phyloP scores from a whole-genome alignment of 2,113 vertebrate species.

The Nesoenas mayeri region DNA sequence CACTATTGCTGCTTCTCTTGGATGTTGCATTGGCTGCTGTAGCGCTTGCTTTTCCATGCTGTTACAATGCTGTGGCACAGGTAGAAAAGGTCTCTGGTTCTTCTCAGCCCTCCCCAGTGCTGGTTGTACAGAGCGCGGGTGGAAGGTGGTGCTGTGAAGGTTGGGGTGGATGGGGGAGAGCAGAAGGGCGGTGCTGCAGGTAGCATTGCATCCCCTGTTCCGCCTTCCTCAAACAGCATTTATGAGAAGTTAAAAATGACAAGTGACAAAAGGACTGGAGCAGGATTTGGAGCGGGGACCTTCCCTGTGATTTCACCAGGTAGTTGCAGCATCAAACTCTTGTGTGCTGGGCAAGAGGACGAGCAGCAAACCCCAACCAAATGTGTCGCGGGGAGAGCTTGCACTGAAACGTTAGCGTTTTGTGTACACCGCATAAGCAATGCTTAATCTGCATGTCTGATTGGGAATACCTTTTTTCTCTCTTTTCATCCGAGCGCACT shows the following conservation, averaged over 20 bases:
- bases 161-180: fast-evolving
- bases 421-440: background rate
- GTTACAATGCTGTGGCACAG: fast-evolving
- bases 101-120: fast-evolving
- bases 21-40: fast-evolving
- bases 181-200: background rate
- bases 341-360: fast-evolving
- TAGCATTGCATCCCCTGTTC: background rate
- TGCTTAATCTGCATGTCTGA: slow-evolving; percentile 33
- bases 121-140: background rate
- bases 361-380: background rate
- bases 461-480: slow-evolving; percentile 19
- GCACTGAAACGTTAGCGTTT: background rate
- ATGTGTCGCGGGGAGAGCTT: background rate
- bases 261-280: background rate
- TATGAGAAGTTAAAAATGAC: fast-evolving
- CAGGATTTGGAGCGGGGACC: background rate
- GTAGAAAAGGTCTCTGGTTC: background rate
- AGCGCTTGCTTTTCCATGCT: no score
- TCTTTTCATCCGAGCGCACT: slow-evolving; percentile 20
- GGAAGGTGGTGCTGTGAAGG: background rate
- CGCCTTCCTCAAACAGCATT: fast-evolving
- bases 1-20: background rate
- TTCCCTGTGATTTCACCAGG: background rate
- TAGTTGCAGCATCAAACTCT: background rate